Evolutionary conservation across 1,140 invertebrate species (phyloP), one percentile per base, ranked within the genome.

Genomic region (Zaprionus africanus): DNA sequence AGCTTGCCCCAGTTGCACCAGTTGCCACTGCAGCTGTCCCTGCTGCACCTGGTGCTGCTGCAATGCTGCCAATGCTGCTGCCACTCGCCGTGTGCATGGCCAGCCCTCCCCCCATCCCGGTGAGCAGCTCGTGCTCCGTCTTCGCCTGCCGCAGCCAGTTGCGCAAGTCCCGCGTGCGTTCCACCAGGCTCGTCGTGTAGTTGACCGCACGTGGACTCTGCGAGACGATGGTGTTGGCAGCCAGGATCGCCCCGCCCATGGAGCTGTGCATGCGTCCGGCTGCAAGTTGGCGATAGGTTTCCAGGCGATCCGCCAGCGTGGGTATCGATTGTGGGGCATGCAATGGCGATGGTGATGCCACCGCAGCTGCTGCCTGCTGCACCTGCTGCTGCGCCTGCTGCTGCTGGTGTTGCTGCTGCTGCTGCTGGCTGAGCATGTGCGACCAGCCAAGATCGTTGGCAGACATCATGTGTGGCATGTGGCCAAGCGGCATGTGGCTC

Each of bases 141-240:
- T 92, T 92, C 0, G 92, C 91, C 68, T 92, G 91, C 2, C 86
- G 73, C 46, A 96, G 79, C 95, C 95, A 96, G 79, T 96, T 95
- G 60, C 95, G 93, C 28, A 96, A 91, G 73, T 95, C 95, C 57
- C 94, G 92, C 0, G 95, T 95, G 41, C 95, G 93, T 79, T 96
- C 95, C 46, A 95, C 95, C 24, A 96, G 82, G 43, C 94, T 95
- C 3, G 94, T 93, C 17, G 93, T 83, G 24, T 92, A 92, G 68
- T 93, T 93, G 0, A 91, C 88, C 4, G 94, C 93, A 0, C 90
- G 59, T 3, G 92, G 91, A 63, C 93, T 93, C 64, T 94, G 93
- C 1, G 93, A 93, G 1, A 94, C 93, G 6, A 94, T 93, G 0
- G 93, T 94, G n/a, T 92, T 92, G 41, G 92, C 91, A 5, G 92